Base-by-base conservation (phyloP, 2,113 vertebrate species). In the Semicossyphus pulcher region DNA sequence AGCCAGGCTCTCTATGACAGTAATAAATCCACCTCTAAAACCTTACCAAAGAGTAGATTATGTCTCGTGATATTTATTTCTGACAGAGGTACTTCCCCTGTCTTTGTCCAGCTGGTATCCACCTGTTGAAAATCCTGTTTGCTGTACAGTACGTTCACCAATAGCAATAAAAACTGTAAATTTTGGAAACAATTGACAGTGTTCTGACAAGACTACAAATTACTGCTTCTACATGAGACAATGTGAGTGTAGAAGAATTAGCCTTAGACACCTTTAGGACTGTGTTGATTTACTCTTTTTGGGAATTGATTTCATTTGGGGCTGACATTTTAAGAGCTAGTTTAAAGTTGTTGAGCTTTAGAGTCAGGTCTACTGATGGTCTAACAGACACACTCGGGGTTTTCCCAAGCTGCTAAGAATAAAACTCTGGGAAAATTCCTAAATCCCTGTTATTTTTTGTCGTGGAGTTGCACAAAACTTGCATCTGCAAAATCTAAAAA, bases 361-460 rank as follows among this genome's bases (percentile, higher is more conserved):
- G 34, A 36, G 34, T 9, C 34, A 36, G 8, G 11, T 10, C 34
- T 10, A 36, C 11, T 9, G 26, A 28, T 67, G 39, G 21, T 34
- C 10, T 8, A 41, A 12, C n/a, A n/a, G n/a, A 49, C 14, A 3
- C 23, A 53, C 1, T 1, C n/a, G 9, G 74, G 80, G 25, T 6
- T 64, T 78, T 44, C 26, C 45, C 7, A 14, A 2, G 4, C 5
- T 57, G 44, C 10, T 63, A 34, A 44, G 5, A 73, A 57, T 49
- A 58, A 0, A 42, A 16, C n/a, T 56, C 16, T 54, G 47, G 20
- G 25, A 31, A 66, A 51, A 20, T 49, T 1, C 32, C 10, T 48
- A 10, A 59, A 65, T 76, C 52, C 21, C 21, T 74, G 3, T 12
- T 20, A 32, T 5, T 3, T 45, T 37, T 51, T 23, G 11, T 4